Base-by-base conservation (phyloP, 2,888 invertebrate genomes). In the Stenodera caucasica region DNA sequence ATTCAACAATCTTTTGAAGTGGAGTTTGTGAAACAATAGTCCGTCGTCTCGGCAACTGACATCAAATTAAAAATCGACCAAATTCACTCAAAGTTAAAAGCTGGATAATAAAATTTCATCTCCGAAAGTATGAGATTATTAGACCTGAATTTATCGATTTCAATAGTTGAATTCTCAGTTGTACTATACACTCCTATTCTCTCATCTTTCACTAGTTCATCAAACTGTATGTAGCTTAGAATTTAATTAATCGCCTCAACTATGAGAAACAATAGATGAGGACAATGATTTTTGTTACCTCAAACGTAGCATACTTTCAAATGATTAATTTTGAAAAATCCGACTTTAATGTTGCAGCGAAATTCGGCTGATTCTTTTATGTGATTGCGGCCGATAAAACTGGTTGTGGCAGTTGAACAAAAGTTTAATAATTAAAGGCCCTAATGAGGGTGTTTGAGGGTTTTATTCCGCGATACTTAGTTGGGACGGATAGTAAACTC, bases 211-310 rank as follows among this genome's bases (percentile, higher is more conserved):
- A n/a, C n/a, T n/a, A n/a, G n/a, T n/a, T n/a, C n/a, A n/a, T n/a
- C n/a, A n/a, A 63, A 63, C 57, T 63, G 58, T 29, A 50, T 53
- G 23, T 14, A 26, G 51, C 50, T 54, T 49, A 52, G 40, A 57
- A 57, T 63, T 59, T 63, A 63, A 63, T 63, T 63, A 63, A 63
- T 63, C 57, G 57, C 21, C 3, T 26, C 26, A 26, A 3, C 12
- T 45, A 35, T 35, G 5, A 37, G 11, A 37, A 37, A 37, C 7
- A 15, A 12, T 21, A 12, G 5, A 21, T 8, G 15, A 18, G 9
- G 2, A 15, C 7, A 37, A 26, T 26, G 26, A 0, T 2, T 37
- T 15, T 37, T 37, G n/a, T 37, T 15, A n/a, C 11, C 4, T 15
- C 7, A 37, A 37, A 37, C 37, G n/a, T n/a, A n/a, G n/a, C n/a